Conservation (phyloP, 2,797 vertebrate genomes). For the Diplodus puntazzo region DNA sequence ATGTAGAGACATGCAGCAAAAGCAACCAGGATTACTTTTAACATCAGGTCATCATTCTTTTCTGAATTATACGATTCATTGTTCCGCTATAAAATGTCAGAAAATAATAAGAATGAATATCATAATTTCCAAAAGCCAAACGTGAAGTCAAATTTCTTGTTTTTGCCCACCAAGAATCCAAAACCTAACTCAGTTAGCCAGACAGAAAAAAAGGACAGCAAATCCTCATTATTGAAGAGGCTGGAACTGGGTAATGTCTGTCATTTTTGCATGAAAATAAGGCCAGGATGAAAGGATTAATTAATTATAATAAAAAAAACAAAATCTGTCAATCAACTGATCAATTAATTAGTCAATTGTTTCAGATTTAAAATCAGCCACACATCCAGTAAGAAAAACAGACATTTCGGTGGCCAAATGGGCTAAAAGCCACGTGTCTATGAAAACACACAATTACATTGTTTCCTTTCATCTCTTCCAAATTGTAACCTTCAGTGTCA, state of each 20-base stretch:
- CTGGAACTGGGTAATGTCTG: background rate
- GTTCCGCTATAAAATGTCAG: background rate
- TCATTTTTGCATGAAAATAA: background rate
- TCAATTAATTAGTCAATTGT: conserved; percentile 20
- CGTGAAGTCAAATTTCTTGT: background rate
- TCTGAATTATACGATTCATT: background rate
- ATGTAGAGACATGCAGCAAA: background rate
- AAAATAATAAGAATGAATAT: background rate
- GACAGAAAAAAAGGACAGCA: background rate
- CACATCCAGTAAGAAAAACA: background rate
- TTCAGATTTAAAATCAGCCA: conserved; percentile 18
- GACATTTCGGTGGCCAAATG: conserved; percentile 10
- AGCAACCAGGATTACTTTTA: background rate
- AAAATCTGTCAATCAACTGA: background rate
- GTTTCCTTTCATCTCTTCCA: conserved; percentile 9
- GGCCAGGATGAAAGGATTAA: background rate
- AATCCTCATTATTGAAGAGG: background rate
- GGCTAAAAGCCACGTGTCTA: conserved; percentile 10
- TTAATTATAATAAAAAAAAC: no score
- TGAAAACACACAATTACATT: conserved; percentile 10
- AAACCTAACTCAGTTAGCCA: background rate
- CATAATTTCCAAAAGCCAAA: background rate
- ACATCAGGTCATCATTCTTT: background rate
- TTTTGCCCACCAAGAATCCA: background rate
- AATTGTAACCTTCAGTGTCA: background rate